Evolutionary conservation across 1,140 invertebrate genomes (phyloP).

Genomic region (Nautilus pompilius): DNA sequence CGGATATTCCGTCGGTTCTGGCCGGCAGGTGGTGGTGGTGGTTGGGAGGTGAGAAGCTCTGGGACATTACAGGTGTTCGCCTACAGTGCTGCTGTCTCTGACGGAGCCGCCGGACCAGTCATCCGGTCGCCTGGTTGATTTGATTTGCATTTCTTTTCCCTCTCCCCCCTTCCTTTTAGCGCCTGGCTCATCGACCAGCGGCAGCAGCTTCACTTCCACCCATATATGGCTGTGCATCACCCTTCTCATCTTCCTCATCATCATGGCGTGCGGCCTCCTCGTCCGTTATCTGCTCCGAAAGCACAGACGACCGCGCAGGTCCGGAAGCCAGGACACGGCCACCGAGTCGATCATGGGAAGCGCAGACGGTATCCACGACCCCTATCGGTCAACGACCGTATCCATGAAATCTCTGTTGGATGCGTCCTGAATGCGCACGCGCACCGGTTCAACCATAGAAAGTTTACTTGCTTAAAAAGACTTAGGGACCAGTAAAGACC

Average conservation of each 20-base stretch:
- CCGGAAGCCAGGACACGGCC: neutral
- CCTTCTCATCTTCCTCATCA: neutral
- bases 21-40: too few species aligned
- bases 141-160: neutral
- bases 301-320: neutral
- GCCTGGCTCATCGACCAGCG: neutral
- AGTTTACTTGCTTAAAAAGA: too few species aligned
- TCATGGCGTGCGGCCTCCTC: neutral
- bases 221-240: neutral
- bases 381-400: neutral
- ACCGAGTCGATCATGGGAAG: conserved; percentile 4
- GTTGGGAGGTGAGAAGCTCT: too few species aligned
- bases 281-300: neutral
- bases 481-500: too few species aligned
- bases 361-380: neutral
- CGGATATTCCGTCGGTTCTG: too few species aligned
- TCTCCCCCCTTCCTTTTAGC: neutral
- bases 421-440: neutral
- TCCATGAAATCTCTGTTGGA: conserved; percentile 3
- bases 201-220: neutral
- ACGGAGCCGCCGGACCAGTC: too few species aligned
- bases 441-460: too few species aligned
- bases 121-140: too few species aligned
- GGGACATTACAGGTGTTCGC: too few species aligned
- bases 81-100: too few species aligned